Base-by-base conservation (phyloP, 2,888 invertebrate genomes). In the Sinodicranocentrus sp. region DNA sequence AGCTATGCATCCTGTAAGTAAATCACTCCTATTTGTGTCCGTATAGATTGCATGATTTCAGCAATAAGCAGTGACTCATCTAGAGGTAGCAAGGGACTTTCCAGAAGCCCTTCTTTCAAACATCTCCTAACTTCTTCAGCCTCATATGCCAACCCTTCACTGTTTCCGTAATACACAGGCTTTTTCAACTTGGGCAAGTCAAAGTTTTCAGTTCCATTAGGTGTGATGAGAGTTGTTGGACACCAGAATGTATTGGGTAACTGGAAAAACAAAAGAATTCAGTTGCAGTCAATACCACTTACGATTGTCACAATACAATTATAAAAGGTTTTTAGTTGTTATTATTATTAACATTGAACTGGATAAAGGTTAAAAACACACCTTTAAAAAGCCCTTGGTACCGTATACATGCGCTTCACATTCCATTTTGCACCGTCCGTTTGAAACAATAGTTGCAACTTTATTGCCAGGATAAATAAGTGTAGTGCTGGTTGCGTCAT, bases 61-160 rank as follows among this genome's bases (percentile, higher is more conserved):
- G 95, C 94, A 85, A 96, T 91, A 13, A 94, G 91, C 72, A 95
- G 90, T 61, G 94, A 94, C 86, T 95, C 94, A 61, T 93, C 93
- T 86, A 94, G 93, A 0, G 92, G 91, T 89, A 96, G 93, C 88
- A 92, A 92, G 0, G 93, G 92, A 89, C 95, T 95, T 90, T 96
- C 95, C 82, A 93, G 90, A 87, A 94, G 91, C 86, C 94, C 94
- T 91, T 92, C 91, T 84, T 92, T 91, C 44, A 97, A 92, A 89
- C 95, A 95, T 84, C 93, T 92, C 89, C 95, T 93, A 72, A 94
- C 95, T 90, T 95, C 95, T 87, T 93, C 93, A 44, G 96, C 96
- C 91, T 96, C 94, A 90, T 95, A 96, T 85, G 93, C 92, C 65
- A 96, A 91, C 0, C 95, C 95, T 25, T 93, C 93, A 85, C 95